phyloP scores from a whole-genome alignment of 1,140 invertebrate species.

The Condylostylus longicornis region DNA sequence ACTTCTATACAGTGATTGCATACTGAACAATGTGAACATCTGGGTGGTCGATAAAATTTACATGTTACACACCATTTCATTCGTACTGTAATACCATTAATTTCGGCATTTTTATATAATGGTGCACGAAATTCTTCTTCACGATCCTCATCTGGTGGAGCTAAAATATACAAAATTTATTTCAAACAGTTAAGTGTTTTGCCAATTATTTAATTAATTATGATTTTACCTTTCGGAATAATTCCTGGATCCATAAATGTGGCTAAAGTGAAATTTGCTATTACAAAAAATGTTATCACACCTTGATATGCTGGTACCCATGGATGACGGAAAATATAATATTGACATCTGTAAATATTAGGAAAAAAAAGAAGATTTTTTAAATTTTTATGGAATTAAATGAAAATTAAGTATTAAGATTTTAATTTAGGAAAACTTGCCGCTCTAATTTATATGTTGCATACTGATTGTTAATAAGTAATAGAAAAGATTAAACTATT shows the following conservation, averaged over 20 bases:
- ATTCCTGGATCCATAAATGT: slow-evolving; percentile 99
- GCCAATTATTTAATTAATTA: background rate
- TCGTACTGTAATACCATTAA: slow-evolving; percentile 92
- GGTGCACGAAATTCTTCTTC: slow-evolving; percentile 96
- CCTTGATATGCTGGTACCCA: slow-evolving; percentile 87
- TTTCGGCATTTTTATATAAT: slow-evolving; percentile 94
- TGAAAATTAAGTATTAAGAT: too few species aligned
- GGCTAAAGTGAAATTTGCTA: slow-evolving; percentile 95
- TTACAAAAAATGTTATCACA: slow-evolving; percentile 88
- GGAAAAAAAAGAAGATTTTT: too few species aligned
- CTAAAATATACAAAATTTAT: slow-evolving; percentile 36
- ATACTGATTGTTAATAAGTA: too few species aligned
- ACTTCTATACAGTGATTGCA: slow-evolving; percentile 99
- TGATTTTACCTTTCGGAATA: slow-evolving; percentile 81
- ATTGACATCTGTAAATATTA: slow-evolving; percentile 68
- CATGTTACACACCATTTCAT: slow-evolving; percentile 99
- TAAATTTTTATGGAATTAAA: too few species aligned
- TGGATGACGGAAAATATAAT: slow-evolving; percentile 62
- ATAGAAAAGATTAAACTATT: too few species aligned
- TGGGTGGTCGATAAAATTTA: slow-evolving; percentile 96
- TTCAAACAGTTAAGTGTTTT: background rate
- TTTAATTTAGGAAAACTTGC: too few species aligned
- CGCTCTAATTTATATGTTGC: too few species aligned
- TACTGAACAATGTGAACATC: slow-evolving; percentile 97
- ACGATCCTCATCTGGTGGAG: slow-evolving; percentile 87